Conservation (phyloP, 2,797 vertebrate species). For the Sternotherus odoratus region DNA sequence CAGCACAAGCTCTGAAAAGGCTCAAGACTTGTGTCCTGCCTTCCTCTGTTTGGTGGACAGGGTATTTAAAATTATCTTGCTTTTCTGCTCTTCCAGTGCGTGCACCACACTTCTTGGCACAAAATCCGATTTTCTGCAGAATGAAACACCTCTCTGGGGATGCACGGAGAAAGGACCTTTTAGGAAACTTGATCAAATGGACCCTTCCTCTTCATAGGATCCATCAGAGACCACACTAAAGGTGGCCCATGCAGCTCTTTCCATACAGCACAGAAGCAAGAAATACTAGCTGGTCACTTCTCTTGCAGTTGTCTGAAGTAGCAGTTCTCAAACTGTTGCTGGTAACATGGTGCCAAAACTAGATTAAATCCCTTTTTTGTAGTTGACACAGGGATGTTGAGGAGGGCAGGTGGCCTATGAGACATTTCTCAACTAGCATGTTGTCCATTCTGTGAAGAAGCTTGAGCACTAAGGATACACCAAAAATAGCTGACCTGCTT, state of each 20-base stretch:
- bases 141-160: not conserved
- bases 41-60: not conserved
- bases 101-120: not conserved
- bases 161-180: not conserved
- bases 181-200: not conserved
- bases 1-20: not conserved
- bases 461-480: not conserved
- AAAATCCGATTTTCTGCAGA: not conserved
- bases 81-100: not conserved
- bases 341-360: accelerated
- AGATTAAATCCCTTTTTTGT: not conserved
- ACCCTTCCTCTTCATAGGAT: not conserved
- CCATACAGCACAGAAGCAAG: not conserved
- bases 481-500: not conserved
- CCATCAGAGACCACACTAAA: not conserved
- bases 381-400: not conserved
- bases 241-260: not conserved
- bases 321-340: not conserved
- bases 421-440: not conserved
- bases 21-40: not conserved
- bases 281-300: not conserved
- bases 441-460: not conserved
- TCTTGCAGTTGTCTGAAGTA: not conserved
- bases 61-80: not conserved
- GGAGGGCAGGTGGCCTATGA: not conserved